Evolutionary conservation across 1,140 invertebrate genomes (phyloP), one percentile per base, ranked within the genome.

Genomic region (Tigriopus japonicus): DNA sequence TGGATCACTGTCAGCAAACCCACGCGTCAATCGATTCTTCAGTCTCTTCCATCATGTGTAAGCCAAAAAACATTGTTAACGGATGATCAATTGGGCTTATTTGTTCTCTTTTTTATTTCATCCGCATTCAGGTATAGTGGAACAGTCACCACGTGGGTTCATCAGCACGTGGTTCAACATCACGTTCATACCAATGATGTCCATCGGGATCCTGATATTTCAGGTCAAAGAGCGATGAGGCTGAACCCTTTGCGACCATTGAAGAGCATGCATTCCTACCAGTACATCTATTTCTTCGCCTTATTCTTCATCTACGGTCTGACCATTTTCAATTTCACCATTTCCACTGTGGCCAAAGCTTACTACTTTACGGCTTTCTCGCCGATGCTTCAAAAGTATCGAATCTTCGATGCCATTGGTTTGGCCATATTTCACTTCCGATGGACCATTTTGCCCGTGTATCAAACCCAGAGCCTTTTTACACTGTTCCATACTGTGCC

Each of bases 101-200:
- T 5, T 35, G 9, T 35, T 9, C 9, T 35, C 28, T 5, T 5
- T 35, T 35, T 9, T 9, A 35, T 35, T 3, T 3, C 3, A 35
- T 9, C 28, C 28, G 3, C 28, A 5, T 35, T 35, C 9, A 35
- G 28, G 3, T 35, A 61, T 59, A 55, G 60, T 7, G 60, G 52
- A 15, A 58, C 19, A 6, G 55, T 55, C 24, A 59, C 42, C 24
- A 17, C 23, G 17, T 62, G 60, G 60, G 60, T 59, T 35, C 51
- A 59, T 23, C 52, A 62, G 24, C 60, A 62, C 28, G 54, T 59
- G 17, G 54, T 62, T 3, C 53, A 59, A 24, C 60, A 62, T 24
- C 60, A 62, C 35, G 60, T 42, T 55, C 54, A 62, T 42, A 62
- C 60, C 2, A 62, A 62, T 21, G 54, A 59, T 21, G n/a, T 59